Evolutionary conservation across 1,140 invertebrate species (phyloP), one percentile per base, ranked within the genome.

Genomic region (Lordiphosa mommai): DNA sequence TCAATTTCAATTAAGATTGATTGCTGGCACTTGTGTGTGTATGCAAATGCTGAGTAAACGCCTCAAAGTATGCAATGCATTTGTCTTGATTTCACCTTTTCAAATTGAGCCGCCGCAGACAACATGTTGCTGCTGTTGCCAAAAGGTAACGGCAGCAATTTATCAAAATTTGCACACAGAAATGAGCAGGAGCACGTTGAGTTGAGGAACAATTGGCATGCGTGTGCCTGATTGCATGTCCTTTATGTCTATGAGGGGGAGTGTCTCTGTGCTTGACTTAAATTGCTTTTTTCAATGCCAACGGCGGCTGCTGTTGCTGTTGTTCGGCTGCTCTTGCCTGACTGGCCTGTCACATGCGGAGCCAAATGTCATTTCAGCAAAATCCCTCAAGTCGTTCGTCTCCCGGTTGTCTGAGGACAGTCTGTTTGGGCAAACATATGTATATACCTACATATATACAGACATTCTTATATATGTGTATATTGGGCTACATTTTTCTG

Each of bases 301-400:
- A 61, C 60, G 71, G 55, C 61, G 66, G 70, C 64, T 63, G 71
- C 61, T 60, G 52, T 57, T 59, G 53, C 49, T 56, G 37, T 46
- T 60, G 43, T 30, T 57, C 10, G 27, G 40, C 4, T 9, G 29
- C 20, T 34, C 17, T 14, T 60, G 23, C 37, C 23, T 57, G 56
- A 32, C 56, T 57, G 69, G 65, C 44, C 77, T 80, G 76, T 86
- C 73, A 80, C 80, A 80, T 86, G 66, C 76, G 64, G 84, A 86
- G 84, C 77, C 84, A 86, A 79, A 86, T 84, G 84, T 86, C 84
- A 86, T 86, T 86, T 86, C 72, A 79, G 76, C 70, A 74, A 86
- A 86, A 66, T 86, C 84, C 84, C 84, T 84, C 69, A 86, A 86
- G 84, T 86, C 84, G 72, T 80, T 80, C 76, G 72, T 82, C 71